These are phyloP conservation scores for Myxocyprinus asiaticus DNA, from an alignment of 2,113 vertebrate species.

Conservation along the genomic window DNA sequence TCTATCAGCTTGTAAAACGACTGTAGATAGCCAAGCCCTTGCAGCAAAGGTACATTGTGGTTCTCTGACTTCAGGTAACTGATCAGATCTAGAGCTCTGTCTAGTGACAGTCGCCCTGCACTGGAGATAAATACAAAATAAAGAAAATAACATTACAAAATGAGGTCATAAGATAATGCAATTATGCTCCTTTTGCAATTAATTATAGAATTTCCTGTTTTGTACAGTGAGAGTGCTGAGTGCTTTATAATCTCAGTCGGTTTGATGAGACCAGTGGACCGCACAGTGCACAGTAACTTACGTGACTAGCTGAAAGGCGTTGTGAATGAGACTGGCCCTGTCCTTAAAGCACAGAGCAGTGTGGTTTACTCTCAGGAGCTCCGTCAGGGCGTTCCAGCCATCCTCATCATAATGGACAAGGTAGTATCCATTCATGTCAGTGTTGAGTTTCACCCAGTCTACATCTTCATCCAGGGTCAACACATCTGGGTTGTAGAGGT, in stretches of 20 bases:
- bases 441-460: slow-evolving; percentile 90
- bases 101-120: slow-evolving; percentile 69
- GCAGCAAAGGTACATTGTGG: slow-evolving; percentile 73
- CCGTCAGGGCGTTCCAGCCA: slow-evolving; percentile 81
- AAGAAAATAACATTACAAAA: neutral
- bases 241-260: neutral
- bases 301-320: slow-evolving; percentile 90
- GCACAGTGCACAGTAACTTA: slow-evolving; percentile 55
- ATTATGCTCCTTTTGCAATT: neutral
- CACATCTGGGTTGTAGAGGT: slow-evolving; percentile 69
- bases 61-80: slow-evolving; percentile 71
- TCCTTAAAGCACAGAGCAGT: slow-evolving; percentile 81
- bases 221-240: neutral
- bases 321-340: slow-evolving; percentile 85
- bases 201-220: neutral
- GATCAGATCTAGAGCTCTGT: slow-evolving; percentile 72
- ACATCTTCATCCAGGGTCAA: slow-evolving; percentile 82
- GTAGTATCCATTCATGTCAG: slow-evolving; percentile 90
- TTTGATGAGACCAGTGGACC: neutral
- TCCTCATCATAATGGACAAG: slow-evolving; percentile 84
- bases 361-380: slow-evolving; percentile 79
- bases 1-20: slow-evolving; percentile 69
- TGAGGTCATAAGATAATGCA: neutral
- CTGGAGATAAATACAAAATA: slow-evolving; percentile 55
- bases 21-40: slow-evolving; percentile 74